A percentile compares a stretch with the other conserved stretches of the same genome.
Evolutionary conservation across 2,888 invertebrate species (phyloP).

Genomic region (Lithodes maja): DNA sequence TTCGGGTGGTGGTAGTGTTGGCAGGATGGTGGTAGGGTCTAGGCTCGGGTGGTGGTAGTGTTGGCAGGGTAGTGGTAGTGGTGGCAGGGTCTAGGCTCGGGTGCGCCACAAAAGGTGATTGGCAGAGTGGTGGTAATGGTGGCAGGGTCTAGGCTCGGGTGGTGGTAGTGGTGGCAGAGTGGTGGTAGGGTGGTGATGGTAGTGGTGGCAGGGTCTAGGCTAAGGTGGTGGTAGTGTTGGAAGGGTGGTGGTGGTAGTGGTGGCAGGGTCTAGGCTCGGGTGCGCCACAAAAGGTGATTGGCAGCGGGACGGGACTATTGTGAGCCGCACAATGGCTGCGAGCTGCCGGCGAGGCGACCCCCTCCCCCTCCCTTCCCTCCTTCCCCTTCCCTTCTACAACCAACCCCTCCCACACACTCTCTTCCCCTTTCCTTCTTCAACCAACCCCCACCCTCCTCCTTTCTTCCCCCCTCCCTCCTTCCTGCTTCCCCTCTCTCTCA

Average conservation of each 20-base stretch:
- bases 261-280: slow-evolving; percentile 26
- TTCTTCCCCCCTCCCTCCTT: background rate
- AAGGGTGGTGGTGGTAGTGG: slow-evolving; percentile 18
- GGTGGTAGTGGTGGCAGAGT: background rate
- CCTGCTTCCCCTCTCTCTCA: background rate
- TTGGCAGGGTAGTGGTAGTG: background rate
- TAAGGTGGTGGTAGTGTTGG: background rate
- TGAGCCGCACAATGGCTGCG: slow-evolving; percentile 51
- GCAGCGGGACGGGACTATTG: slow-evolving; percentile 58
- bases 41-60: no score
- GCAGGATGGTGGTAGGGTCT: background rate
- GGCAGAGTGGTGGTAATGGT: background rate
- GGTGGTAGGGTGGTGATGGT: slow-evolving; percentile 9
- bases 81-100: background rate
- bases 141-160: background rate
- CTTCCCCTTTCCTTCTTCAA: no score
- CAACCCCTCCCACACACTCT: background rate
- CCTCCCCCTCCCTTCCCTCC: slow-evolving; percentile 9
- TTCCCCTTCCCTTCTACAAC: background rate
- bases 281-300: slow-evolving; percentile 63
- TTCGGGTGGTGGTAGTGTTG: background rate
- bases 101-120: no score
- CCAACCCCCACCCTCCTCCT: background rate
- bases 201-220: background rate
- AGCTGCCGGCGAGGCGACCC: slow-evolving; percentile 43